phyloP scores from a whole-genome alignment of 2,888 invertebrate species.

The Ornithoptera priamus region DNA sequence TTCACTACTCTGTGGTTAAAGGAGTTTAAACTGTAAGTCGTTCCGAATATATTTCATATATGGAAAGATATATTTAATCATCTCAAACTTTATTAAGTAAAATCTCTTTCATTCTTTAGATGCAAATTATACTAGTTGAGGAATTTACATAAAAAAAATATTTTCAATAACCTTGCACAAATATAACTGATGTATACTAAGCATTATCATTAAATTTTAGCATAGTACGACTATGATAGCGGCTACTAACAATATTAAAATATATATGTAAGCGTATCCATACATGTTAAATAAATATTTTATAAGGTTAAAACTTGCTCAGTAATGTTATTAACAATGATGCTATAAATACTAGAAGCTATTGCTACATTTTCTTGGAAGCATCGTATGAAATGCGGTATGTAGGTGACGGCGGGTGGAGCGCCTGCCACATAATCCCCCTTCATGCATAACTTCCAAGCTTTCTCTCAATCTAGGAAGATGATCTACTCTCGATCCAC shows the following conservation, averaged over 20 bases:
- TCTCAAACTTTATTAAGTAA: too few species aligned
- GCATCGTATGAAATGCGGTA: conserved; percentile 26
- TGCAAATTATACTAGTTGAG: too few species aligned
- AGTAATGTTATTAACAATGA: neutral
- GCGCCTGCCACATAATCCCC: conserved; percentile 36
- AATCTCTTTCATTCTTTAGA: too few species aligned
- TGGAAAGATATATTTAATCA: too few species aligned
- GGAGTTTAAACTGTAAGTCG: too few species aligned
- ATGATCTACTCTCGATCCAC: conserved; percentile 34
- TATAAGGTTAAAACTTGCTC: neutral
- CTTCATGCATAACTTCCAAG: conserved; percentile 39
- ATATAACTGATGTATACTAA: neutral
- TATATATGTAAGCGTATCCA: neutral
- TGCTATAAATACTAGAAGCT: conserved; percentile 13
- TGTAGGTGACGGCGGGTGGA: conserved; percentile 22
- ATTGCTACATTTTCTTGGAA: conserved; percentile 24
- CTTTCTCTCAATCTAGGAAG: conserved; percentile 46
- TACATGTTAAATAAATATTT: neutral
- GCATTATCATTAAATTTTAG: neutral
- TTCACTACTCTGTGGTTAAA: too few species aligned
- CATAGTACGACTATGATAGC: neutral
- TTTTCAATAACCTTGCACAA: too few species aligned
- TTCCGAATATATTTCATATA: too few species aligned
- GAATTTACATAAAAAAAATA: too few species aligned
- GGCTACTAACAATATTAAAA: neutral